These are phyloP conservation scores for Mus spicilegus DNA, from an alignment of 2,113 vertebrate genomes.

Conservation along the genomic window DNA sequence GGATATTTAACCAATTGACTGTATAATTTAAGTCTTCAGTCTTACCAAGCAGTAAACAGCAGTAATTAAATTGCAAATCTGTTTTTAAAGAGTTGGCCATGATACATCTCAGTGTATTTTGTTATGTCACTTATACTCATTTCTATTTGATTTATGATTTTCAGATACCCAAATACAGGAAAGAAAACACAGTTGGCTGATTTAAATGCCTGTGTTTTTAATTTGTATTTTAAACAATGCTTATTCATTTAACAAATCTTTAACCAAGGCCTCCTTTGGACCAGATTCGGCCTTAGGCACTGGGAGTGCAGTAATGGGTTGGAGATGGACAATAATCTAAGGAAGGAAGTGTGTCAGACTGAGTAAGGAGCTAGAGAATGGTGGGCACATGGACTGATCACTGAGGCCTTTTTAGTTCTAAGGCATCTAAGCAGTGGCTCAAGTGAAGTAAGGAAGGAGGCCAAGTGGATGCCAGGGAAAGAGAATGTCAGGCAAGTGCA, in stretches of 20 bases:
- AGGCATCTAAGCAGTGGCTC: not conserved
- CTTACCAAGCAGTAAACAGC: conserved; percentile 60
- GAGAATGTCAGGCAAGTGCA: not conserved
- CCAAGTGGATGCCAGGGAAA: not conserved
- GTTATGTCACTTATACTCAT: not conserved
- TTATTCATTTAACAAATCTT: conserved; percentile 1
- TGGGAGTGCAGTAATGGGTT: not conserved
- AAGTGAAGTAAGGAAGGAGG: not conserved
- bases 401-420: not conserved
- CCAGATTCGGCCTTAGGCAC: not conserved
- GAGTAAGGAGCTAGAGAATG: not conserved
- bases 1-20: conserved; percentile 57
- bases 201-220: conserved; percentile 51
- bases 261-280: not conserved
- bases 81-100: conserved; percentile 41
- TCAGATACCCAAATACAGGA: conserved; percentile 5
- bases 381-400: not conserved
- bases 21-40: conserved; percentile 56
- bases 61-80: conserved; percentile 72
- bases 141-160: conserved; percentile 63
- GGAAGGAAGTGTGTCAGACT: not conserved
- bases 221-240: not conserved
- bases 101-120: not conserved
- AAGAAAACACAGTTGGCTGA: conserved; percentile 21
- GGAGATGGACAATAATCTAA: not conserved